Evolutionary conservation across 2,888 invertebrate species (phyloP).

Genomic region (Mamestra brassicae): DNA sequence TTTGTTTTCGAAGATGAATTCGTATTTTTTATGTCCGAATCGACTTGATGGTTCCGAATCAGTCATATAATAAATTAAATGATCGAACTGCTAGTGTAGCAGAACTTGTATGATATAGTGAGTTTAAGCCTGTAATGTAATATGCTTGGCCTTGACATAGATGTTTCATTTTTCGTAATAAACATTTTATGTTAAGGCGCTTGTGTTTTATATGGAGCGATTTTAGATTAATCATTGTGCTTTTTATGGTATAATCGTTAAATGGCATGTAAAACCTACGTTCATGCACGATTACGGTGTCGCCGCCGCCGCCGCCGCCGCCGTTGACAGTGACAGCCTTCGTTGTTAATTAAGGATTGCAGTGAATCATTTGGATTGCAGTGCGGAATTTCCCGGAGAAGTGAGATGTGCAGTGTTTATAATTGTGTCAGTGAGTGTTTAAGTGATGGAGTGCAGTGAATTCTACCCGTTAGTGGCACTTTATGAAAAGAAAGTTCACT

Average conservation of each 20-base stretch:
- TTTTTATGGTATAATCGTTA: conserved; percentile 46
- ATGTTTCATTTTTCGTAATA: conserved; percentile 28
- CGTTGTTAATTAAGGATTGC: conserved; percentile 85
- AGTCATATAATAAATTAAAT: conserved; percentile 9
- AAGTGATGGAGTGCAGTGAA: conserved; percentile 82
- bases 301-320: conserved; percentile 88
- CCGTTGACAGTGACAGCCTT: conserved; percentile 71
- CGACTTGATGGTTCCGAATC: no score
- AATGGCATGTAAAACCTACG: conserved; percentile 71
- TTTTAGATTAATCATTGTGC: conserved; percentile 48
- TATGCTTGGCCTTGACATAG: conserved; percentile 46
- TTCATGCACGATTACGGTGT: conserved; percentile 79
- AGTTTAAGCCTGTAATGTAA: conserved; percentile 53
- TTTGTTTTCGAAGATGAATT: not conserved
- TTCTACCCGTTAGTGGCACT: conserved; percentile 60
- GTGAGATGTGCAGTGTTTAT: conserved; percentile 86
- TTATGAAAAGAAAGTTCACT: conserved; percentile 66
- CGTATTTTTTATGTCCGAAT: conserved; percentile 2
- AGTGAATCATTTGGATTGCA: conserved; percentile 89
- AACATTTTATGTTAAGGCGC: conserved; percentile 38
- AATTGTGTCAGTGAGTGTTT: conserved; percentile 81
- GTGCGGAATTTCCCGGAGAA: conserved; percentile 83
- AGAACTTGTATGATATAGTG: conserved; percentile 38
- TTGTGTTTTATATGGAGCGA: conserved; percentile 36
- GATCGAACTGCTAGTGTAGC: not conserved